phyloP scores from a whole-genome alignment of 2,888 invertebrate species.

The Quadriops clusia region DNA sequence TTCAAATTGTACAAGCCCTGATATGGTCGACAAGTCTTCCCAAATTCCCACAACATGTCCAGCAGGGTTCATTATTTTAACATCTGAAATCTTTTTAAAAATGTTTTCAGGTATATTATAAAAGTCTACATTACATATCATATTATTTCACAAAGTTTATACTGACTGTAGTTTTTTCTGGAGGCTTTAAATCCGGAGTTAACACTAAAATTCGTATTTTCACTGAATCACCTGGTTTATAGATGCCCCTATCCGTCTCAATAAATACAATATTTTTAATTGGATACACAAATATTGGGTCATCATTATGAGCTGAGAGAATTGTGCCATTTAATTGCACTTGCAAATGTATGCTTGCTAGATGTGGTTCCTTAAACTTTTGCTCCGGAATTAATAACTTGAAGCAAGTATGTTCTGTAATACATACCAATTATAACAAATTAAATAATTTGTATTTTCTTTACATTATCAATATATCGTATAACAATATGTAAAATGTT shows the following conservation, averaged over 20 bases:
- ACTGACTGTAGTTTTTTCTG: constrained; percentile 21
- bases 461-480: too few relatives aligned
- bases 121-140: too few relatives aligned
- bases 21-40: constrained; percentile 45
- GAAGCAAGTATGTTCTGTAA: constrained; percentile 31
- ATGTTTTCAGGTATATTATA: too few relatives aligned
- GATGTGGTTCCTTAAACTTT: constrained; percentile 23
- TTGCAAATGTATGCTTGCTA: constrained; percentile 27
- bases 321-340: constrained; percentile 23
- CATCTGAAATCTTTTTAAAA: constrained; percentile 44
- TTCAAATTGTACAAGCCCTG: constrained; percentile 47
- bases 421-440: constrained; percentile 5
- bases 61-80: constrained; percentile 55
- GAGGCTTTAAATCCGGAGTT: constrained; percentile 39
- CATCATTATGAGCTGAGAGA: constrained; percentile 27
- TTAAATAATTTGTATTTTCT: neutral
- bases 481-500: too few relatives aligned
- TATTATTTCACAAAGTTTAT: constrained; percentile 2
- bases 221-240: constrained; percentile 45
- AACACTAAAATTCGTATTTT: constrained; percentile 41
- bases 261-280: constrained; percentile 39
- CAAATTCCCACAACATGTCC: constrained; percentile 53
- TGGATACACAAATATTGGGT: constrained; percentile 30
- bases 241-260: constrained; percentile 44
- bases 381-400: constrained; percentile 21